Evolutionary conservation across 2,797 vertebrate species (phyloP), one percentile per base, ranked within the genome.

Genomic region (Nyctibius grandis): DNA sequence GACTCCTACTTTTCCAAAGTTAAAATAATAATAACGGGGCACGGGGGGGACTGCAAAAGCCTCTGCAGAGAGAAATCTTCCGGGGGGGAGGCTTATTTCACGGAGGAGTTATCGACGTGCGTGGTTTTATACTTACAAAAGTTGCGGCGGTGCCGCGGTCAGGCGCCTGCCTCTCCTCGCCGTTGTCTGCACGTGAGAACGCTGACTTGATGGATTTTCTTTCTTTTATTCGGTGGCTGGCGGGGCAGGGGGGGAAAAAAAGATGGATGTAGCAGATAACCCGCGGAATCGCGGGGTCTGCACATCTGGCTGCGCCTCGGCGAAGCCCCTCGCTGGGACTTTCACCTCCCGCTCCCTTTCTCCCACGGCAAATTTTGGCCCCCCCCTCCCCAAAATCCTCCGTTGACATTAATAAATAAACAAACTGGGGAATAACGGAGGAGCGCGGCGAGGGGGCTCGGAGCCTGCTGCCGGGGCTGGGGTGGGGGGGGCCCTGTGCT

Each of bases 161-260:
- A 75, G 90, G 88, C 59, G 92, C 85, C 82, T 68, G 91, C 64
- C 83, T 70, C 65, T 92, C 87, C 67, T 64, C 75, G 87, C 87
- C 48, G 92, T 84, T 90, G 94, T 93, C 89, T 91, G 91, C 95
- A 96, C 95, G 93, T 95, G 96, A 82, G 91, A 91, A 89, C 78
- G 85, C 91, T 81, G 89, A 60, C 86, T 94, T 79, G 91, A 91
- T 96, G 93, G 88, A 89, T 92, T 92, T 85, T 73, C 91, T 96
- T 93, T 93, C 92, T 91, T 94, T 86, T 73, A 83, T 90, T 94
- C 63, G 73, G 94, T 77, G 94, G 91, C 95, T 84, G 79, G 76
- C 11, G 13, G 88, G 92, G 79, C 82, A 89, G 89, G 84, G 15
- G 12, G 12, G 9, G 8, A 6, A 20, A 40, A 40, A 80, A 59